Percentiles rank a stretch among this genome's conserved stretches.
Evolutionary conservation across 1,140 invertebrate species (phyloP).

Genomic region (Neotoxoptera formosana): DNA sequence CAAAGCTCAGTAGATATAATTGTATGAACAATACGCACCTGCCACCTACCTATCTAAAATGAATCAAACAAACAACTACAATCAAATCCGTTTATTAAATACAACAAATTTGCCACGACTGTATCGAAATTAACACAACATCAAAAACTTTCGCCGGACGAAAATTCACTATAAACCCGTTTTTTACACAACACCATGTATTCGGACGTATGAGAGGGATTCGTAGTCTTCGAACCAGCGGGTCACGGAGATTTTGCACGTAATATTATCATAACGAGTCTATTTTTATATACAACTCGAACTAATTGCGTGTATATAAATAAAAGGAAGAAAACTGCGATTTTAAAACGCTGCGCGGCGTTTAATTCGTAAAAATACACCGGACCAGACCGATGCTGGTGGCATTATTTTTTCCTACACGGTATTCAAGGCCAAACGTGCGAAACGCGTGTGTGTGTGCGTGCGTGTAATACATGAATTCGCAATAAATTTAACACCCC

Average conservation of each 20-base stretch:
- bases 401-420: not conserved
- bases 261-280: slow-evolving; percentile 16
- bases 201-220: not conserved
- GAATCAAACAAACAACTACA: not conserved
- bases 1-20: not conserved
- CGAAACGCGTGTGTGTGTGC: not conserved
- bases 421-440: slow-evolving; percentile 7
- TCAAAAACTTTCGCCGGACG: not conserved
- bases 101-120: not conserved
- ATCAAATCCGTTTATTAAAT: not conserved
- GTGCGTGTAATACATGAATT: not conserved
- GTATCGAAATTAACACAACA: not conserved
- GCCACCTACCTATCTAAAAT: not conserved
- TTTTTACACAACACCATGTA: not conserved
- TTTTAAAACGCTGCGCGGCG: not conserved
- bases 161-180: slow-evolving; percentile 13
- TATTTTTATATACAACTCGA: not conserved
- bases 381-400: not conserved
- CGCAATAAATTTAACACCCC: slow-evolving; percentile 52
- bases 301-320: not conserved
- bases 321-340: not conserved
- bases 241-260: not conserved
- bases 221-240: not conserved
- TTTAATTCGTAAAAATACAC: slow-evolving; percentile 35
- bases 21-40: not conserved